These are phyloP conservation scores for Crotalus viridis DNA, from an alignment of 2,113 vertebrate species.

Conservation along the genomic window DNA sequence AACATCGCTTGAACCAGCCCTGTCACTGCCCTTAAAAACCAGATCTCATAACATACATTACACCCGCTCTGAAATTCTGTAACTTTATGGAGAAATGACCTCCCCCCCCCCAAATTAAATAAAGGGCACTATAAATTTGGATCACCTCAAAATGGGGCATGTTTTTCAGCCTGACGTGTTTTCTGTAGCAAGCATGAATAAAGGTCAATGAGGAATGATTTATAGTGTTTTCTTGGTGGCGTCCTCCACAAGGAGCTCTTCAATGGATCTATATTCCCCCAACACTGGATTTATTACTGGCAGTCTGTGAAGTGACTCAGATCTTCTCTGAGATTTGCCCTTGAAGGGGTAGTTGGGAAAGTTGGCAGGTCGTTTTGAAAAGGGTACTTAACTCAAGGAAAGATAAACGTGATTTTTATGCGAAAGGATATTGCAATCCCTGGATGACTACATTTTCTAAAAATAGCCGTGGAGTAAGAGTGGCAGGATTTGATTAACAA, in stretches of 20 bases:
- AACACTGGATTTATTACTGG: slow-evolving; percentile 45
- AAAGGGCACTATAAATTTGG: slow-evolving; percentile 31
- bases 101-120: background rate
- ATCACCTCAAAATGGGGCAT: slow-evolving; percentile 20
- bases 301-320: slow-evolving; percentile 35
- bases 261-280: background rate
- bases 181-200: slow-evolving; percentile 31
- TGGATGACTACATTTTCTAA: slow-evolving; percentile 30
- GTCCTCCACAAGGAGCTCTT: slow-evolving; percentile 37
- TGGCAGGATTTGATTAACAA: slow-evolving; percentile 24
- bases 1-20: background rate
- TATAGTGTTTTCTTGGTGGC: slow-evolving; percentile 33
- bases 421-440: slow-evolving; percentile 30
- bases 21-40: background rate
- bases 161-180: slow-evolving; percentile 12
- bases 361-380: slow-evolving; percentile 20
- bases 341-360: slow-evolving; percentile 38
- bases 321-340: slow-evolving; percentile 41
- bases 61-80: background rate
- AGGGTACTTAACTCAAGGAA: slow-evolving; percentile 36
- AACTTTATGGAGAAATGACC: background rate
- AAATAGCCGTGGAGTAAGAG: slow-evolving; percentile 20
- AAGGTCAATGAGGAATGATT: slow-evolving; percentile 33
- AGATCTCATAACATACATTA: background rate
- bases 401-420: slow-evolving; percentile 27